phyloP scores from a whole-genome alignment of 2,888 invertebrate genomes.

The Crioceris asparagi region DNA sequence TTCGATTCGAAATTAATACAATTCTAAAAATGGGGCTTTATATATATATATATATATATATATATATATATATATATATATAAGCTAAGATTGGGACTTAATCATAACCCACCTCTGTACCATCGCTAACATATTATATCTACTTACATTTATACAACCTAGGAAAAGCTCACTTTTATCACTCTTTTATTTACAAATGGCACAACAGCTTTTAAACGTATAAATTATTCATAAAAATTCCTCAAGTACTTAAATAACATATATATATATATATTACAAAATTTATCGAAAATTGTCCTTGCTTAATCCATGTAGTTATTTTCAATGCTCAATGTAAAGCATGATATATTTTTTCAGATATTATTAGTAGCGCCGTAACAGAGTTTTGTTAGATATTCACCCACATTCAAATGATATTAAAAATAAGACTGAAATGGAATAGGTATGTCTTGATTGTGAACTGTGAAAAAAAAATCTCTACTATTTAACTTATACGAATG shows the following conservation, averaged over 20 bases:
- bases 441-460: no score
- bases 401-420: not conserved
- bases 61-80: no score
- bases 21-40: no score
- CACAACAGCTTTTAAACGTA: conserved; percentile 20
- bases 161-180: conserved; percentile 29
- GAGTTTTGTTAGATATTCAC: not conserved
- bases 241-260: conserved; percentile 4
- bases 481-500: not conserved
- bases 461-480: not conserved
- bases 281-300: conserved; percentile 8
- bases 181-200: conserved; percentile 25
- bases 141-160: conserved; percentile 20
- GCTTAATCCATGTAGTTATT: not conserved
- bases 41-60: no score
- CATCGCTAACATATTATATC: conserved; percentile 1
- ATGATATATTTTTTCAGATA: not conserved
- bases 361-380: conserved; percentile 1
- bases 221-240: conserved; percentile 9
- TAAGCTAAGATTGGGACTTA: no score
- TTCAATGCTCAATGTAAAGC: not conserved
- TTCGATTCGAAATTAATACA: no score
- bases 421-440: not conserved
- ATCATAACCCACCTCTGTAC: conserved; percentile 23
- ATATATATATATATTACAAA: conserved; percentile 12